Evolutionary conservation across 2,797 vertebrate species (phyloP).

Genomic region (Rhabdophis nuchalis): DNA sequence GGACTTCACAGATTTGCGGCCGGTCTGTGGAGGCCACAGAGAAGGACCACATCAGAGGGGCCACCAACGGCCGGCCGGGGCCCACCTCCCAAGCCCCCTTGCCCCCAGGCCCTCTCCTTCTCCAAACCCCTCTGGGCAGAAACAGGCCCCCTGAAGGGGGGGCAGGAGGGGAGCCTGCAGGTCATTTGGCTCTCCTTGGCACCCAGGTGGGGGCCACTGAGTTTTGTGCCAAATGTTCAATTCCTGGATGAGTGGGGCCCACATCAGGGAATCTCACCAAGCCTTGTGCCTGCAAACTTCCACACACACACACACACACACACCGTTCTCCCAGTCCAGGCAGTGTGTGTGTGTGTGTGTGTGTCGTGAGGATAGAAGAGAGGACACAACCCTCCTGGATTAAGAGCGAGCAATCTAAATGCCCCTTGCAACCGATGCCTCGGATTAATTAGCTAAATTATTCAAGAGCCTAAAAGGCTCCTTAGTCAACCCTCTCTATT

Average conservation of each 20-base stretch:
- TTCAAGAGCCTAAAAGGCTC: not conserved
- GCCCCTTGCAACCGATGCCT: not conserved
- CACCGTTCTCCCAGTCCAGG: not conserved
- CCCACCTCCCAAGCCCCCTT: no score
- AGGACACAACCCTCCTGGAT: not conserved
- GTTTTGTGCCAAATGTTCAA: not conserved
- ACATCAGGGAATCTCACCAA: not conserved
- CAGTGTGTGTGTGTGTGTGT: not conserved
- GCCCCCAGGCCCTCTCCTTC: not conserved
- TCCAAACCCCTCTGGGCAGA: not conserved
- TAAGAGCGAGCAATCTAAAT: not conserved
- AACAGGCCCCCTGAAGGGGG: no score
- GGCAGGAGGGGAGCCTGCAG: not conserved
- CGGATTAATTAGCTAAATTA: not conserved
- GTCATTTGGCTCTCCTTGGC: not conserved
- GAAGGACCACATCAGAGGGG: not conserved
- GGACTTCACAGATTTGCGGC: conserved; percentile 88
- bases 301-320: no score
- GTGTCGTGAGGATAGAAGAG: not conserved
- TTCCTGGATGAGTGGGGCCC: not conserved
- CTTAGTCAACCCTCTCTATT: not conserved
- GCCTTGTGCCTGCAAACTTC: not conserved
- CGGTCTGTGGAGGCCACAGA: conserved; percentile 70
- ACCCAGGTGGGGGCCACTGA: not conserved
- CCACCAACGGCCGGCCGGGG: not conserved